phyloP scores from a whole-genome alignment of 2,797 vertebrate genomes.

The Tinamus major region DNA sequence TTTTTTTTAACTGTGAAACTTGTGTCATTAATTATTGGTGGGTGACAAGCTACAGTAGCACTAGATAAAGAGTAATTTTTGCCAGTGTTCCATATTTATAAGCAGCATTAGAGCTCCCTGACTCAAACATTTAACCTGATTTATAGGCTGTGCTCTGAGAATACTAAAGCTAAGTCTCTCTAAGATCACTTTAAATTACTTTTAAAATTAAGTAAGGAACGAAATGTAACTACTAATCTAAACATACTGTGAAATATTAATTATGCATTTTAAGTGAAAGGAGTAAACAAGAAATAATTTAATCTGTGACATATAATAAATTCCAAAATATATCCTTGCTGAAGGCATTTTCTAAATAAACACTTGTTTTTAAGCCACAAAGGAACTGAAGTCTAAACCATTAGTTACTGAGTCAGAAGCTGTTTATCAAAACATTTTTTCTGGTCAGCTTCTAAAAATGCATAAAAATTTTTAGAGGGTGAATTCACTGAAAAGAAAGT shows the following conservation, averaged over 20 bases:
- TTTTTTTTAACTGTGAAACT: slow-evolving; percentile 4
- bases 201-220: slow-evolving; percentile 76
- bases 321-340: slow-evolving; percentile 63
- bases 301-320: slow-evolving; percentile 77
- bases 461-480: slow-evolving; percentile 4
- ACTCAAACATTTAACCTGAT: slow-evolving; percentile 77
- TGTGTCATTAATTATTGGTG: slow-evolving; percentile 33
- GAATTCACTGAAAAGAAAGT: background rate
- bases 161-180: slow-evolving; percentile 51
- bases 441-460: slow-evolving; percentile 29
- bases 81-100: slow-evolving; percentile 61
- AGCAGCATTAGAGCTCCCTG: slow-evolving; percentile 56
- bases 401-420: slow-evolving; percentile 61
- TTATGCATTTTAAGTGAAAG: slow-evolving; percentile 74
- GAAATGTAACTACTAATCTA: slow-evolving; percentile 71
- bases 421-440: slow-evolving; percentile 65
- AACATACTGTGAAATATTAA: slow-evolving; percentile 76
- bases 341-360: slow-evolving; percentile 76
- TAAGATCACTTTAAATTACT: slow-evolving; percentile 70
- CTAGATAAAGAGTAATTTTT: slow-evolving; percentile 61
- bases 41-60: slow-evolving; percentile 12
- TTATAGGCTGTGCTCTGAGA: slow-evolving; percentile 71
- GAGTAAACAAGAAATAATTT: slow-evolving; percentile 78
- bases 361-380: slow-evolving; percentile 75
- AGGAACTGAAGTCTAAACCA: slow-evolving; percentile 64